These are phyloP conservation scores for Columba guinea DNA, from an alignment of 2,797 vertebrate genomes.

Conservation along the genomic window DNA sequence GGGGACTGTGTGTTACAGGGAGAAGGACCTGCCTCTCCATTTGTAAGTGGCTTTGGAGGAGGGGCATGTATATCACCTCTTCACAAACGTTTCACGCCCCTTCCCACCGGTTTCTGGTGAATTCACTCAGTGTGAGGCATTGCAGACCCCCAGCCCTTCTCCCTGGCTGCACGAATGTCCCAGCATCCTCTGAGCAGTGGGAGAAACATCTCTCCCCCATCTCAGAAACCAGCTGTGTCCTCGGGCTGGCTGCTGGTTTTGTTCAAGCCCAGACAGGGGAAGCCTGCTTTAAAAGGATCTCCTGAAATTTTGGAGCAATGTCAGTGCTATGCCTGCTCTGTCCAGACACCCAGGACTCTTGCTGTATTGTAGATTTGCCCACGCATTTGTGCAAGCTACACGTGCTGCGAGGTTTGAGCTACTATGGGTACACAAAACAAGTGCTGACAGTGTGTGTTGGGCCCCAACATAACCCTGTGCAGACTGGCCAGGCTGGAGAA, in stretches of 20 bases:
- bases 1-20: background rate
- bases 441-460: background rate
- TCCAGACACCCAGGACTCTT: background rate
- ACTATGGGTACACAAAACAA: background rate
- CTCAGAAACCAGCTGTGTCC: background rate
- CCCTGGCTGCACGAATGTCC: background rate
- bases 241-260: background rate
- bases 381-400: background rate
- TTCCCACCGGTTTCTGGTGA: background rate
- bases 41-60: background rate
- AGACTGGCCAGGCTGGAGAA: background rate
- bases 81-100: accelerated
- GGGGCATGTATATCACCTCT: background rate
- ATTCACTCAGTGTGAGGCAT: background rate
- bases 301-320: background rate
- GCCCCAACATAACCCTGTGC: background rate
- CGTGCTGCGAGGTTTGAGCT: background rate
- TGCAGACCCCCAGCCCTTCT: background rate
- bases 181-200: background rate
- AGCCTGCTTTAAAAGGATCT: background rate
- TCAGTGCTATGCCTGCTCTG: background rate
- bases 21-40: background rate
- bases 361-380: background rate
- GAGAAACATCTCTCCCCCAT: background rate
- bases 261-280: background rate